Evolutionary conservation across 2,888 invertebrate genomes (phyloP), one percentile per base, ranked within the genome.

Genomic region (Orthosia gracilis): DNA sequence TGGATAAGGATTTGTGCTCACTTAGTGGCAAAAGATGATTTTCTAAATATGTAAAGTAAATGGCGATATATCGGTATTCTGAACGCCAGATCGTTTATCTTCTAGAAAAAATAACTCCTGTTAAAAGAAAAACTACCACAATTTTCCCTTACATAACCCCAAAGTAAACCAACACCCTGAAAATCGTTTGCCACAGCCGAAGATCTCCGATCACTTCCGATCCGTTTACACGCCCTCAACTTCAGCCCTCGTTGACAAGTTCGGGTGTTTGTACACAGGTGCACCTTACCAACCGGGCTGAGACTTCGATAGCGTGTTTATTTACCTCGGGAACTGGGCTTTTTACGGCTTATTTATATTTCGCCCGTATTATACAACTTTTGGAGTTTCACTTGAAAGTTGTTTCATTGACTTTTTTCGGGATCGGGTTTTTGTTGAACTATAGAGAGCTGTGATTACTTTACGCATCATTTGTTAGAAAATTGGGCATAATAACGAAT

Each of bases 261-360:
- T 78, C 17, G 69, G 78, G 61, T 88, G 85, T 87, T 87, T 88
- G 87, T 85, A 83, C 75, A 79, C 83, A 84, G 80, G 84, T 84
- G 85, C 86, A 88, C 88, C 88, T 85, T 15, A 18, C 82, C 79
- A 81, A 76, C 80, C 80, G 63, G 74, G 75, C 80, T 69, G 66
- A 65, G 55, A 23, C 15, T 85, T 84, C 85, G 87, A 88, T 85
- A 80, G 83, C 86, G 86, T 87, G 87, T 86, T 85, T 86, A 87
- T 86, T 82, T 79, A 85, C 78, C 80, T 73, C 76, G 68, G 59
- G 64, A 78, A 82, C 63, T 73, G 78, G 64, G 73, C 67, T 83
- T 83, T 72, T 72, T 70, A 73, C 62, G 57, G 57, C 61, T 78
- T 84, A 83, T 85, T 86, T 85, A 78, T 85, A 78, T 79, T 83